phyloP scores from a whole-genome alignment of 2,113 vertebrate genomes.

The Microtus pennsylvanicus region DNA sequence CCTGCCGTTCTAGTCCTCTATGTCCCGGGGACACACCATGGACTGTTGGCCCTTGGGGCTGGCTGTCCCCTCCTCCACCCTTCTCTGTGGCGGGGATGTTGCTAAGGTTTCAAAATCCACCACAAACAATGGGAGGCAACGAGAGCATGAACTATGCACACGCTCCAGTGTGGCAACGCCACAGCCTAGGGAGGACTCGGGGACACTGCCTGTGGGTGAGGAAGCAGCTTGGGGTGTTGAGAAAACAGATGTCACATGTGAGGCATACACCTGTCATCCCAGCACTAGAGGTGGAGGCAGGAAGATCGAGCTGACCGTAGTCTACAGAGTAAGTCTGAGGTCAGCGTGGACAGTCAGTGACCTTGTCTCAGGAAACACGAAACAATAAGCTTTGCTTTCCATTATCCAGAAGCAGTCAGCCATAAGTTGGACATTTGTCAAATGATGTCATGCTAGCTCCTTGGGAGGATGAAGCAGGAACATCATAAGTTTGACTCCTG shows the following conservation, averaged over 20 bases:
- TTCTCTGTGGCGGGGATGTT: neutral
- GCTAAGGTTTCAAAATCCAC: neutral
- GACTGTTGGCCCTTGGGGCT: neutral
- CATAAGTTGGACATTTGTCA: neutral
- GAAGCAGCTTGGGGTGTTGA: neutral
- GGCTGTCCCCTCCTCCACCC: neutral
- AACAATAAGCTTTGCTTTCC: neutral
- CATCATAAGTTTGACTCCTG: neutral
- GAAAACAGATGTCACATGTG: neutral
- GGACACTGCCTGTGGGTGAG: rapidly evolving
- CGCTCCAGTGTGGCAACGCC: rapidly evolving
- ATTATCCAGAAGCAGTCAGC: neutral
- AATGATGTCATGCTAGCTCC: neutral
- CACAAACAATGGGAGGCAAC: neutral
- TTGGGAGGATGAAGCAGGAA: neutral
- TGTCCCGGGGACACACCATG: rapidly evolving
- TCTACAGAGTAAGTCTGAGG: neutral
- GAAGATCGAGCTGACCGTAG: neutral
- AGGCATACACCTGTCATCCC: neutral
- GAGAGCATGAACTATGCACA: neutral
- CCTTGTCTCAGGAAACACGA: neutral
- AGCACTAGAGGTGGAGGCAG: neutral
- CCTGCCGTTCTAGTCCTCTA: neutral
- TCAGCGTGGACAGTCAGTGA: neutral
- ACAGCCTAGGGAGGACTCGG: rapidly evolving